phyloP scores from a whole-genome alignment of 2,113 vertebrate genomes.

The Pristiophorus japonicus region DNA sequence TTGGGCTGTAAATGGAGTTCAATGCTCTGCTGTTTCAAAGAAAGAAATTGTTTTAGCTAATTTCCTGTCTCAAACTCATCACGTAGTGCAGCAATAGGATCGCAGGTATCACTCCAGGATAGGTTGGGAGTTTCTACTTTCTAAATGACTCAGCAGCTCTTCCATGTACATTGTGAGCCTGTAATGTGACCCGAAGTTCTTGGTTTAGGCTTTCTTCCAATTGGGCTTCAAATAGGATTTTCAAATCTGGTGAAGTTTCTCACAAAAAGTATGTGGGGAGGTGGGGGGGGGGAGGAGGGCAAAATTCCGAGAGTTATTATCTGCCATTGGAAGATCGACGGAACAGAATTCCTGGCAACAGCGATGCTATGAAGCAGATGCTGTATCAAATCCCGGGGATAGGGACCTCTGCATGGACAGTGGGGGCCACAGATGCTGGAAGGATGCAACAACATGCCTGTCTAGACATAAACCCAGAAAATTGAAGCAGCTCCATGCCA shows the following conservation, averaged over 20 bases:
- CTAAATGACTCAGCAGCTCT: neutral
- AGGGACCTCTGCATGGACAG: no score
- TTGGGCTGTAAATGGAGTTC: neutral
- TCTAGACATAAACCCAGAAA: neutral
- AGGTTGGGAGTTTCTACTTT: neutral
- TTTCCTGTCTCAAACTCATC: neutral
- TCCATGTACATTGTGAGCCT: neutral
- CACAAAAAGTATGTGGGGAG: neutral
- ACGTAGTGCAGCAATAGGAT: neutral
- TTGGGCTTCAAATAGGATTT: neutral
- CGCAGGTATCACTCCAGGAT: neutral
- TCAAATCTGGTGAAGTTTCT: neutral
- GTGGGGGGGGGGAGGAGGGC: no score
- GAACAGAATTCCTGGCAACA: no score
- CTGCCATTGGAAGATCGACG: neutral
- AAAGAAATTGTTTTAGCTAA: neutral
- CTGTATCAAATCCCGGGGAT: neutral
- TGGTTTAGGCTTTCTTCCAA: neutral
- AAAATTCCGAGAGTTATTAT: neutral
- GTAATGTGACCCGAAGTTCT: neutral
- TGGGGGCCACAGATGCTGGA: neutral
- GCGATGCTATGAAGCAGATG: neutral
- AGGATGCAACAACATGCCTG: no score
- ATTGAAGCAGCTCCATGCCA: neutral
- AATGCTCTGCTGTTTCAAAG: neutral